phyloP scores from a whole-genome alignment of 1,140 invertebrate genomes.

The Brachionus rotundiformis region DNA sequence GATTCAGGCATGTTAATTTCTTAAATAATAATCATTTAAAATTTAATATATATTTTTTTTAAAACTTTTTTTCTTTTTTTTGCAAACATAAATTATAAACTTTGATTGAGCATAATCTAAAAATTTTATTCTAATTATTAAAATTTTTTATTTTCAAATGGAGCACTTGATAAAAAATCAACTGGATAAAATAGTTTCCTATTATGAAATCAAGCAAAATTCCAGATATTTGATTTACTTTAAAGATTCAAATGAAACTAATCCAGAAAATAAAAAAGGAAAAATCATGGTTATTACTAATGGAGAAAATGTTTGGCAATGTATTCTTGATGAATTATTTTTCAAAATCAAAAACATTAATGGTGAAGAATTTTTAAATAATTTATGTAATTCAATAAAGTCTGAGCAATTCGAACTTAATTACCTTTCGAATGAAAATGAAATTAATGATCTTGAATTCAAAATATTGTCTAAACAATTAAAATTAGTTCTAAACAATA shows the following conservation, averaged over 20 bases:
- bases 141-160: background rate
- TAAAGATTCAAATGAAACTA: background rate
- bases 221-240: slow-evolving; percentile 13
- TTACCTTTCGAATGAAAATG: background rate
- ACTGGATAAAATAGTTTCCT: background rate
- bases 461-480: background rate
- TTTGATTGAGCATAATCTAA: no score
- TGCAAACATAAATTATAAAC: no score
- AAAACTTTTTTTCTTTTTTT: no score
- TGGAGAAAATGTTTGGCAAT: slow-evolving; percentile 5
- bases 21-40: no score
- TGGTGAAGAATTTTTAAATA: background rate
- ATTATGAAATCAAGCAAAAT: slow-evolving; percentile 3
- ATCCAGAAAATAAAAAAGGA: background rate
- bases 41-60: no score
- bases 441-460: background rate
- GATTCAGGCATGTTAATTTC: no score
- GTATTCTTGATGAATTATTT: background rate
- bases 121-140: no score
- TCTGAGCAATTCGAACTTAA: slow-evolving; percentile 21
- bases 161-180: background rate
- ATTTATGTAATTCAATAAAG: background rate
- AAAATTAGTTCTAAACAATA: background rate
- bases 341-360: background rate
- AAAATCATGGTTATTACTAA: background rate